Evolutionary conservation across 2,888 invertebrate genomes (phyloP), one percentile per base, ranked within the genome.

Genomic region (Baccha elongata): DNA sequence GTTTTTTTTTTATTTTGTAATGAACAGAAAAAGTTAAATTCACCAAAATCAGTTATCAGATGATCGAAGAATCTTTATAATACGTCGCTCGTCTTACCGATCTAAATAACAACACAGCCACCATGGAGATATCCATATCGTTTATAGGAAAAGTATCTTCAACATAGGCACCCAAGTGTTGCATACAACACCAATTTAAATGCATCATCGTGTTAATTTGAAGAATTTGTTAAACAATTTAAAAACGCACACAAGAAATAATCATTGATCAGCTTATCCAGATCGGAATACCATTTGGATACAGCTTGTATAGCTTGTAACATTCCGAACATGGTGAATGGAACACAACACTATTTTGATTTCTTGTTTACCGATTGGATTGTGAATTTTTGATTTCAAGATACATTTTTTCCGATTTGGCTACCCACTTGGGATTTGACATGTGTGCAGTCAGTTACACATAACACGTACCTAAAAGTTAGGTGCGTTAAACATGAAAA

Each of bases 401-500:
- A 32, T 32, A 32, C 29, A 7, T 19, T 40, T 13, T 37, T 21
- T 2, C 13, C n/a, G 3, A 7, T 42, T 60, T 42, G 42, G 26
- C n/a, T 17, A 19, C 11, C 11, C 11, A 42, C 13, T 58, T 58
- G 15, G 23, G 23, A 58, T 26, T 42, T 58, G 26, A 58, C 15
- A 40, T 15, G 53, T 19, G 21, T n/a, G n/a, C n/a, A n/a, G n/a
- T n/a, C 26, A 21, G 26, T 42, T 58, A 42, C 26, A 58, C 15
- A 42, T 42, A 26, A 37, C 46, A 35, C 21, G 55, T 46, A 32
- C 8, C 29, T 32, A 32, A 7, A 32, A 21, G 53, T 55, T 32
- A 32, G 64, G 48, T 65, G 58, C 53, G 46, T 42, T 50, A 23
- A 32, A 71, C 32, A 72, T 72, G 64, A 42, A 42, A 52, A 58